phyloP scores from a whole-genome alignment of 2,888 invertebrate species.

The Drosophila lacicola region DNA sequence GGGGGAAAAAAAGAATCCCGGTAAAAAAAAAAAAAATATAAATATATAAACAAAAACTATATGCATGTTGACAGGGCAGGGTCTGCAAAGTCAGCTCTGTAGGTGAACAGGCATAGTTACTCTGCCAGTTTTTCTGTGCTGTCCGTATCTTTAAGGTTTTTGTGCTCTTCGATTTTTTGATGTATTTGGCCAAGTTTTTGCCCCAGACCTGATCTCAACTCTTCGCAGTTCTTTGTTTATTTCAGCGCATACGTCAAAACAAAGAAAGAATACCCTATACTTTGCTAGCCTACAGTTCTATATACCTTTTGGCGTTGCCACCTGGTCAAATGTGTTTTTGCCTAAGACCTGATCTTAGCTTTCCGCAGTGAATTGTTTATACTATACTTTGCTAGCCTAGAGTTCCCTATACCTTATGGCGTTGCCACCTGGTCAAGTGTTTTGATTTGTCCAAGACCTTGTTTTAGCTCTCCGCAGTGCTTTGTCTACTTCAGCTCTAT shows the following conservation, averaged over 20 bases:
- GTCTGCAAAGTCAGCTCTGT: conserved; percentile 3
- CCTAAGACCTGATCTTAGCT: neutral
- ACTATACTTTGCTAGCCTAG: no score
- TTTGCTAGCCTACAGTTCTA: neutral
- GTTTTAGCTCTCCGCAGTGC: no score
- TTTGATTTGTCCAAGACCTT: no score
- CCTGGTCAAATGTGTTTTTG: no score
- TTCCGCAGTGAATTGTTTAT: neutral
- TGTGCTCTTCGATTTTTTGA: conserved; percentile 28
- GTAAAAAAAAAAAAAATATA: neutral
- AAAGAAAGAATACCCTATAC: conserved; percentile 13
- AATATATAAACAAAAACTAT: conserved; percentile 17
- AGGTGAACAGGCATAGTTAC: conserved; percentile 35
- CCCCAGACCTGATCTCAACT: conserved; percentile 22
- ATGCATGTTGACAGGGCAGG: neutral
- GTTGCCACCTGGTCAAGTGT: neutral
- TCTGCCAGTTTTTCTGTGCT: conserved; percentile 28
- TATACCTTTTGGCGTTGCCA: no score
- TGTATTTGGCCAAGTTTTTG: conserved; percentile 17
- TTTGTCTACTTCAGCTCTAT: neutral
- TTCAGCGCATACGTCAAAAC: conserved; percentile 5
- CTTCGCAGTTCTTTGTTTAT: conserved; percentile 21
- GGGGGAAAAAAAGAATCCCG: neutral
- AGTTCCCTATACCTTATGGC: neutral
- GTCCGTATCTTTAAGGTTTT: conserved; percentile 36